A percentile compares a stretch with the other conserved stretches of the same genome.
Evolutionary conservation across 2,888 invertebrate species (phyloP).

Genomic region (Hypselothyrea guttata): DNA sequence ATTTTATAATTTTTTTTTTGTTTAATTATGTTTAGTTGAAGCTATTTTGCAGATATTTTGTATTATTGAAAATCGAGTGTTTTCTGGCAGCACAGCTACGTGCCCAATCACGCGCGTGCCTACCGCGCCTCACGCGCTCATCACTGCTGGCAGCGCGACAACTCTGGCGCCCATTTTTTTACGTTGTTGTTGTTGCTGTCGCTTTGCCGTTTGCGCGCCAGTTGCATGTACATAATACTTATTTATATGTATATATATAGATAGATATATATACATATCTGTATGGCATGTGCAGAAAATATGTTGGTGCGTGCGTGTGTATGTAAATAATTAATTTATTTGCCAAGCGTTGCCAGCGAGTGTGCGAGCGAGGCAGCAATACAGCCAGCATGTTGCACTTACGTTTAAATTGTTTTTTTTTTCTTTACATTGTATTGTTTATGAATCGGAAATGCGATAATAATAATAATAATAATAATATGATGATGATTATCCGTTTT

Average conservation of each 20-base stretch:
- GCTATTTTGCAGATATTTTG: neutral
- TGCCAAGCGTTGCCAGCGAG: too few relatives aligned
- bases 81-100: too few relatives aligned
- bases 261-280: constrained; percentile 15
- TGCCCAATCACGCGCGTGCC: constrained; percentile 14
- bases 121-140: constrained; percentile 16
- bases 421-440: too few relatives aligned
- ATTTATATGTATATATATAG: constrained; percentile 40
- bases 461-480: too few relatives aligned
- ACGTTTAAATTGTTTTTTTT: constrained; percentile 41
- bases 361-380: neutral
- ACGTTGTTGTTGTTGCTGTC: constrained; percentile 61
- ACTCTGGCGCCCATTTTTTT: constrained; percentile 70
- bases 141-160: constrained; percentile 47
- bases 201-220: constrained; percentile 62
- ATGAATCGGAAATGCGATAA: too few relatives aligned
- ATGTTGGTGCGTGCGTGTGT: constrained; percentile 2
- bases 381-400: constrained; percentile 31
- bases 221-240: constrained; percentile 42
- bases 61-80: too few relatives aligned
- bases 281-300: too few relatives aligned
- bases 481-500: constrained; percentile 31
- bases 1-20: neutral
- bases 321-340: constrained; percentile 5
- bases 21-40: too few relatives aligned